Evolutionary conservation across 2,113 vertebrate genomes (phyloP), one percentile per base, ranked within the genome.

Genomic region (Morone chrysops): DNA sequence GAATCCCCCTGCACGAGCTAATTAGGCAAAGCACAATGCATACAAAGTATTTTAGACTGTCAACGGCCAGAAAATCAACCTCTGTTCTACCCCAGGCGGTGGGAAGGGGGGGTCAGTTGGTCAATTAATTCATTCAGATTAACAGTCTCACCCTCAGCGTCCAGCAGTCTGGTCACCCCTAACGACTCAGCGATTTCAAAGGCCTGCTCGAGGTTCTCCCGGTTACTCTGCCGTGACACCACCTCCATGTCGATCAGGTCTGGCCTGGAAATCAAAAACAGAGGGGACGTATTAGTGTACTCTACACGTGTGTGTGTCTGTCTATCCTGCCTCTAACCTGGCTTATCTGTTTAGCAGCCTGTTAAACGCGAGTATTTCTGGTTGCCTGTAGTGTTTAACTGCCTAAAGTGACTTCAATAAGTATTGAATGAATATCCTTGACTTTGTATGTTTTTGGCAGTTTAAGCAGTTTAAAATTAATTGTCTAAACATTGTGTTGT

Each of bases 171-270:
- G 0, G 99, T 99, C 53, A 99, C 98, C 0, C 99, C 99, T 8
- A 99, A 93, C 54, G 96, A 96, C 93, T 99, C 99, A 0, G 97
- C 98, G 1, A 99, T 97, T 93, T 99, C 97, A 0, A 99, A 99
- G 75, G 99, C 99, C 89, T 99, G 99, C 82, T 99, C 98, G 51
- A 99, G 96, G 92, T 99, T 99, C 66, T 99, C 98, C 36, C 95
- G 93, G 94, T 97, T 99, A 36, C 97, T 97, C 90, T 99, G 98
- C 82, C 94, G 95, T 40, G 96, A 94, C 75, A 99, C 96, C 89
- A 94, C 93, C 88, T 98, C 97, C 98, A 99, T 98, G 90, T 99
- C 96, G 91, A 99, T 98, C 91, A 99, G 96, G 89, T 99, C 99
- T 0, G 99, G 98, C 93, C 99, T 99, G 94, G 22, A 91, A 77